Percentiles rank a stretch among this genome's conserved stretches.
These are phyloP conservation scores for Neodontobutis hainanensis DNA, from an alignment of 2,113 vertebrate genomes.

Conservation along the genomic window DNA sequence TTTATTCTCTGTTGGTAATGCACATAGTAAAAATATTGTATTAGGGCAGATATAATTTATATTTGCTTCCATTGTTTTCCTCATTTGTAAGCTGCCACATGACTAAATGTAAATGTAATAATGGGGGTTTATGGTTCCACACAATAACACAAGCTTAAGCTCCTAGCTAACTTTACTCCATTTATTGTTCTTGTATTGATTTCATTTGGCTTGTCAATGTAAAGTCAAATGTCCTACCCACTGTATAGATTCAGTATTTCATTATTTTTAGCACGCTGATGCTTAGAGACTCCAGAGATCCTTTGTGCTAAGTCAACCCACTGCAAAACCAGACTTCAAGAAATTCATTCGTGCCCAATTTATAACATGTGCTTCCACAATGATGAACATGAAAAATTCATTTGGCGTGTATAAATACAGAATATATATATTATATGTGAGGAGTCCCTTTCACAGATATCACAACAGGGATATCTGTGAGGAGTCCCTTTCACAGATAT, in stretches of 20 bases:
- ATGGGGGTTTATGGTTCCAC: too few species aligned
- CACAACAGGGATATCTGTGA: too few species aligned
- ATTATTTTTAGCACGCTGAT: slow-evolving; percentile 43
- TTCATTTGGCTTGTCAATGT: slow-evolving; percentile 20
- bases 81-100: too few species aligned
- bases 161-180: slow-evolving; percentile 9
- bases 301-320: slow-evolving; percentile 37
- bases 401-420: not conserved
- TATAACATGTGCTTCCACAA: slow-evolving; percentile 30
- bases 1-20: too few species aligned
- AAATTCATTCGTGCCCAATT: slow-evolving; percentile 26
- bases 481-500: slow-evolving; percentile 30
- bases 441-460: slow-evolving; percentile 29
- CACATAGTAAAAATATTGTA: too few species aligned
- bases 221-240: slow-evolving; percentile 14
- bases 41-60: too few species aligned
- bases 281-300: slow-evolving; percentile 12
- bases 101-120: too few species aligned
- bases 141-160: not conserved
- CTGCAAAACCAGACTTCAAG: slow-evolving; percentile 17
- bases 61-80: too few species aligned
- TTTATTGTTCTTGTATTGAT: slow-evolving; percentile 10
- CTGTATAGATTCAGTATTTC: slow-evolving; percentile 22
- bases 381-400: slow-evolving; percentile 34
- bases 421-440: slow-evolving; percentile 18